Percentiles rank a stretch among this genome's conserved stretches.
Conservation (phyloP, 2,888 invertebrate genomes). For the Aphidius colemani region DNA sequence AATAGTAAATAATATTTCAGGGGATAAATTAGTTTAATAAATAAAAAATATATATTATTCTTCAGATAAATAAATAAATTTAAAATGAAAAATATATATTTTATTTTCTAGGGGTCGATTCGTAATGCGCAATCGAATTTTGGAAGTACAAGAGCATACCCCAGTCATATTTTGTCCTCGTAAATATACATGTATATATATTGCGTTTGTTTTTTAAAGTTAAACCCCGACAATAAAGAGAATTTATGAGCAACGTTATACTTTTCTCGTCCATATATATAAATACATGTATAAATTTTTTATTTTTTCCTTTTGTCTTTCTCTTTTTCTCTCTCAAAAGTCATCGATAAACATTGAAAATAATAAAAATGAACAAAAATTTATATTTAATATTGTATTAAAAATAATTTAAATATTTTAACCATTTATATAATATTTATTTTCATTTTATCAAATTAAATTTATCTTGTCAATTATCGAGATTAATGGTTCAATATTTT, state of each 20-base stretch:
- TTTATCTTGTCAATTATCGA: constrained; percentile 13
- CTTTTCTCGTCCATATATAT: constrained; percentile 2
- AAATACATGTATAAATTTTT: too few species aligned
- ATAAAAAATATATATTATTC: too few species aligned
- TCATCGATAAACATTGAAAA: constrained; percentile 20
- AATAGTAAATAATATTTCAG: too few species aligned
- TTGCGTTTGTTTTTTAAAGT: constrained; percentile 31
- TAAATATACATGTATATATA: neutral
- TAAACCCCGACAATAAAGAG: constrained; percentile 19
- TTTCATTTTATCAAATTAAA: constrained; percentile 10
- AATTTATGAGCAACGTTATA: constrained; percentile 16
- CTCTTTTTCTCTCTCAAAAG: neutral
- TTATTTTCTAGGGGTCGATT: neutral
- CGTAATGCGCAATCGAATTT: constrained; percentile 33
- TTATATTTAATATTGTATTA: constrained; percentile 7
- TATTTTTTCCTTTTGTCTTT: neutral
- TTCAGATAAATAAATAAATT: too few species aligned
- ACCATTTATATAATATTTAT: constrained; percentile 10
- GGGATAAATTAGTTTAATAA: too few species aligned
- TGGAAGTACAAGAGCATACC: constrained; percentile 18
- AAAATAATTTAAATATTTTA: constrained; percentile 26
- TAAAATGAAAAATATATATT: too few species aligned
- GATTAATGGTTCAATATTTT: constrained; percentile 16
- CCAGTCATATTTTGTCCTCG: constrained; percentile 32
- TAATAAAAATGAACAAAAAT: constrained; percentile 7